Conservation (phyloP, 2,113 vertebrate genomes). For the Halcyon malimbica region DNA sequence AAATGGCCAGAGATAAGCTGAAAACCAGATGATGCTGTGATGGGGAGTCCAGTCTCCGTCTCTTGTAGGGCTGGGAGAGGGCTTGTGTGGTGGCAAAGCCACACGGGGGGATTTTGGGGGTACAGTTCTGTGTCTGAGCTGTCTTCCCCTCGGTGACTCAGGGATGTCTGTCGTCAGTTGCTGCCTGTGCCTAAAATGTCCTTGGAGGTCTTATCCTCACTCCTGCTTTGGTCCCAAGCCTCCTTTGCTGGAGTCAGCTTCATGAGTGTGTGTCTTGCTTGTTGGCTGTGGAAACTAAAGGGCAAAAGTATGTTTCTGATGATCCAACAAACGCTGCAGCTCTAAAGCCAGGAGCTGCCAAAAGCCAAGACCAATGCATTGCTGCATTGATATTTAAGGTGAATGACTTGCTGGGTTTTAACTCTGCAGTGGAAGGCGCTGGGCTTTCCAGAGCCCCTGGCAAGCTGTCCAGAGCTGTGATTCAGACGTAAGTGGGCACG, state of each 20-base stretch:
- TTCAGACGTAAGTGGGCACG: accelerated
- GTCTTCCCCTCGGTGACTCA: not conserved
- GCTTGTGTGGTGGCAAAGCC: accelerated
- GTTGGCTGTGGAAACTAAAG: not conserved
- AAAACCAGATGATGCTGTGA: not conserved
- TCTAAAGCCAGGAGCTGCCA: not conserved
- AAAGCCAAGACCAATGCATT: not conserved
- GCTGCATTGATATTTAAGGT: not conserved
- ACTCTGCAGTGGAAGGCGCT: accelerated
- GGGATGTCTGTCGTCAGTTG: accelerated
- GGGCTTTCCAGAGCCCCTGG: not conserved
- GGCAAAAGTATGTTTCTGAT: not conserved
- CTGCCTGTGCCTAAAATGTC: not conserved
- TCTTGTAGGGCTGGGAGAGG: not conserved
- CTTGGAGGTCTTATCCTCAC: not conserved
- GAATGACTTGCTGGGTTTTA: not conserved
- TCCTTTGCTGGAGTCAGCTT: not conserved
- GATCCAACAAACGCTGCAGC: not conserved
- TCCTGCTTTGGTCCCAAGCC: not conserved
- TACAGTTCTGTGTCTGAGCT: accelerated
- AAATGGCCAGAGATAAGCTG: not conserved
- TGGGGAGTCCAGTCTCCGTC: not conserved
- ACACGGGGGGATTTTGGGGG: accelerated
- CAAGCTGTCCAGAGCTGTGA: not conserved
- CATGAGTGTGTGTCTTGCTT: accelerated